Percentiles rank a stretch among this genome's conserved stretches.
Evolutionary conservation across 2,113 vertebrate species (phyloP).

Genomic region (Probosciger aterrimus): DNA sequence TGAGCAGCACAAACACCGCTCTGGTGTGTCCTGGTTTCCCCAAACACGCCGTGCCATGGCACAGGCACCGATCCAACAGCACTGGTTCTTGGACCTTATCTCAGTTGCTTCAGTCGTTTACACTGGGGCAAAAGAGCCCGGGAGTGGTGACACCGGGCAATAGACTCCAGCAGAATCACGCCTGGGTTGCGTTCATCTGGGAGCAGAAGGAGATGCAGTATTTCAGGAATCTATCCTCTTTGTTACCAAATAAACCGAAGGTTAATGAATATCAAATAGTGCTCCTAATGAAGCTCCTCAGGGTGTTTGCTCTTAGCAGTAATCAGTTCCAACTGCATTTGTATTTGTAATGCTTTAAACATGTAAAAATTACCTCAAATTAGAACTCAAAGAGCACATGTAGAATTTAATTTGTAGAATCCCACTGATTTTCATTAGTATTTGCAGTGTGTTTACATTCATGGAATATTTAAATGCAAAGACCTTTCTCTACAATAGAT

Average conservation of each 20-base stretch:
- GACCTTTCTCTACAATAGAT: not conserved
- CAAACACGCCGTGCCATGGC: fast-evolving
- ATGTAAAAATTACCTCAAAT: not conserved
- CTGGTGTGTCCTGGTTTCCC: not conserved
- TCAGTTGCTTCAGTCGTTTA: fast-evolving
- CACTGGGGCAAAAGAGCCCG: not conserved
- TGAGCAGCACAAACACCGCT: fast-evolving
- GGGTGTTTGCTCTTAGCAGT: not conserved
- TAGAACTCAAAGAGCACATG: not conserved
- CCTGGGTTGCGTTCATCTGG: fast-evolving
- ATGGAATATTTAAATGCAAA: not conserved
- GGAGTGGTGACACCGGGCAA: fast-evolving
- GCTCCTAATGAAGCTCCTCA: not conserved
- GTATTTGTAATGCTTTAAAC: not conserved
- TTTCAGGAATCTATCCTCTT: not conserved
- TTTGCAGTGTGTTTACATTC: not conserved
- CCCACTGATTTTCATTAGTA: not conserved
- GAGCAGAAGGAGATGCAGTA: not conserved
- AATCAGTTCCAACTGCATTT: not conserved
- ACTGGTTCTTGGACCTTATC: fast-evolving
- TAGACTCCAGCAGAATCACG: not conserved
- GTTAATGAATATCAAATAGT: not conserved
- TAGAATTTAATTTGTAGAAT: not conserved
- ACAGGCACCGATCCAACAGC: fast-evolving
- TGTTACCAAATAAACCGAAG: not conserved